Evolutionary conservation across 2,797 vertebrate genomes (phyloP).

Genomic region (Cetoscarus ocellatus): DNA sequence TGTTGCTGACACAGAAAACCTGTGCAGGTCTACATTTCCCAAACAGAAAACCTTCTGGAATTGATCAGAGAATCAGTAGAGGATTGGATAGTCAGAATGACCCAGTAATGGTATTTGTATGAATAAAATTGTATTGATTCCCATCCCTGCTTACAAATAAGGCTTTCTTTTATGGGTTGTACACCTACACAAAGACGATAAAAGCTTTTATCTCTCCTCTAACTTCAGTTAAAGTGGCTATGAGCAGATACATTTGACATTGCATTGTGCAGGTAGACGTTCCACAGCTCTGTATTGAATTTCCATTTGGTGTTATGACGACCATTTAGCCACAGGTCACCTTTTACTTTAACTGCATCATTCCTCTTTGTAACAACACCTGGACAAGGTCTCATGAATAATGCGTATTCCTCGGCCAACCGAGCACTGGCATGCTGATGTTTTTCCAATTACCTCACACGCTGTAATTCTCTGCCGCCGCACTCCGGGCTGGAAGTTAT

Average conservation of each 20-base stretch:
- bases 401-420: slow-evolving; percentile 42
- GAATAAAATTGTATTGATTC: too few species aligned
- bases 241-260: background rate
- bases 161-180: too few species aligned
- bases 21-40: too few species aligned
- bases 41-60: too few species aligned
- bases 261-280: background rate
- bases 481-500: slow-evolving; percentile 69
- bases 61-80: too few species aligned
- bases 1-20: too few species aligned
- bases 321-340: slow-evolving; percentile 44
- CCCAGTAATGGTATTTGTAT: too few species aligned
- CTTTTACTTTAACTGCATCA: slow-evolving; percentile 46
- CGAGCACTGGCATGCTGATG: slow-evolving; percentile 50
- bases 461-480: slow-evolving; percentile 70
- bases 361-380: slow-evolving; percentile 48
- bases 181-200: too few species aligned
- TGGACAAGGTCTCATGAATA: slow-evolving; percentile 51
- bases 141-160: too few species aligned
- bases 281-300: slow-evolving; percentile 27
- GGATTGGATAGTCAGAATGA: too few species aligned
- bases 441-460: slow-evolving; percentile 76
- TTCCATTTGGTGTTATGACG: slow-evolving; percentile 34
- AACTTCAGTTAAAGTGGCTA: too few species aligned
- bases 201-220: too few species aligned